These are phyloP conservation scores for Nesogale talazaci DNA, from an alignment of 2,113 vertebrate species.

Conservation along the genomic window DNA sequence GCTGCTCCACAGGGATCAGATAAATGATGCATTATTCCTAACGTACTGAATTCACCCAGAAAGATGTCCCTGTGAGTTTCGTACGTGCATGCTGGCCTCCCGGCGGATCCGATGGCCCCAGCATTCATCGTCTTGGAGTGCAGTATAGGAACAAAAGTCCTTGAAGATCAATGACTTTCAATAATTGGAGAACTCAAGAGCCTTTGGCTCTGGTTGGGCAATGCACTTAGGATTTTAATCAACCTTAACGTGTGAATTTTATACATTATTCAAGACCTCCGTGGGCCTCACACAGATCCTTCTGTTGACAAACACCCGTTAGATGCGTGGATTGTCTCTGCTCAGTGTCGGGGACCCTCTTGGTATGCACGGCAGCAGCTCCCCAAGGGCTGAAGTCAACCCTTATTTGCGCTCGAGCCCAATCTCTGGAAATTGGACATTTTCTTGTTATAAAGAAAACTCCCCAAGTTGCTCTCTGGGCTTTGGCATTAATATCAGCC, in stretches of 20 bases:
- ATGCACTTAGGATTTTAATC: slow-evolving; percentile 79
- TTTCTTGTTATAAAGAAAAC: slow-evolving; percentile 71
- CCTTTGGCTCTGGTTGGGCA: slow-evolving; percentile 66
- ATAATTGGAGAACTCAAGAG: slow-evolving; percentile 66
- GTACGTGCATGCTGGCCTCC: slow-evolving; percentile 28
- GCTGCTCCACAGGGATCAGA: background rate
- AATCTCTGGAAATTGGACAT: slow-evolving; percentile 75
- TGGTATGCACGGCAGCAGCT: slow-evolving; percentile 64
- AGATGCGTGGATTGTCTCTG: slow-evolving; percentile 54
- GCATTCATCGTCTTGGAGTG: slow-evolving; percentile 47
- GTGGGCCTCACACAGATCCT: slow-evolving; percentile 68
- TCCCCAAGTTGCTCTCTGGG: slow-evolving; percentile 47
- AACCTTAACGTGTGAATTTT: slow-evolving; percentile 79
- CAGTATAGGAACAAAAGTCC: slow-evolving; percentile 66
- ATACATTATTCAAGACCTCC: slow-evolving; percentile 84
- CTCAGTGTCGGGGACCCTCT: slow-evolving; percentile 28
- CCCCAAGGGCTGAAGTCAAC: slow-evolving; percentile 71
- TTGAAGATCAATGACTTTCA: slow-evolving; percentile 81
- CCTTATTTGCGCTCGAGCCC: slow-evolving; percentile 75
- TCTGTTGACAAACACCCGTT: slow-evolving; percentile 79
- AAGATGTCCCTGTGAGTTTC: slow-evolving; percentile 11
- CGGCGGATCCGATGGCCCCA: slow-evolving; percentile 9
- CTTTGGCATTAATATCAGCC: slow-evolving; percentile 58
- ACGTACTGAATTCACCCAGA: background rate
- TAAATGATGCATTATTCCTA: background rate